Conservation (phyloP, 1,140 invertebrate genomes). For the Lasioglossum baleicum region DNA sequence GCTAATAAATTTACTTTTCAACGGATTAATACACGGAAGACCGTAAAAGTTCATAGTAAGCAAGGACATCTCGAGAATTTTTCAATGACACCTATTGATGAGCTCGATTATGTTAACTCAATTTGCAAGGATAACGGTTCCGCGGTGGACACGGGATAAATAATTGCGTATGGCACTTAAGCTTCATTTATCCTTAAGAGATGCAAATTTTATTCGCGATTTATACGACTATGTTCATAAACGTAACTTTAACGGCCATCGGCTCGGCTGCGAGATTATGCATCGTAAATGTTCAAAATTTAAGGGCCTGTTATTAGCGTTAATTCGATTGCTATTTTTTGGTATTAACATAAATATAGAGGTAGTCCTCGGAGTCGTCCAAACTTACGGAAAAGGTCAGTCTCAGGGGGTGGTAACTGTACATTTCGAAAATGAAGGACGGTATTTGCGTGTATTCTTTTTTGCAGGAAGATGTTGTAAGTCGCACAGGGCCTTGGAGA, state of each 20-base stretch:
- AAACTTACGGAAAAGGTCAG: neutral
- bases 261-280: neutral
- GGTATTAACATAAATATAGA: neutral
- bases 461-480: no score
- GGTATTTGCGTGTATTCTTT: neutral
- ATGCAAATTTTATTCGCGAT: neutral
- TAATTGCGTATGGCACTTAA: neutral
- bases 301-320: slow-evolving; percentile 4
- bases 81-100: no score
- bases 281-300: neutral
- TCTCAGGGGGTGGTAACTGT: neutral
- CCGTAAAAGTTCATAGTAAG: no score
- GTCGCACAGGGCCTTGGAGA: no score
- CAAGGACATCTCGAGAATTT: no score
- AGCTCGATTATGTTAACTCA: no score
- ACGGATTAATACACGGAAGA: no score
- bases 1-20: no score
- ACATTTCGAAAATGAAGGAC: neutral
- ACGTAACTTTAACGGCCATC: neutral
- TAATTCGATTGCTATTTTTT: slow-evolving; percentile 8
- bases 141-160: neutral
- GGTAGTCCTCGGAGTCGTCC: neutral
- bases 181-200: neutral
- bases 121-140: neutral
- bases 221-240: neutral